phyloP scores from a whole-genome alignment of 2,888 invertebrate genomes.

The Fragum sueziense region DNA sequence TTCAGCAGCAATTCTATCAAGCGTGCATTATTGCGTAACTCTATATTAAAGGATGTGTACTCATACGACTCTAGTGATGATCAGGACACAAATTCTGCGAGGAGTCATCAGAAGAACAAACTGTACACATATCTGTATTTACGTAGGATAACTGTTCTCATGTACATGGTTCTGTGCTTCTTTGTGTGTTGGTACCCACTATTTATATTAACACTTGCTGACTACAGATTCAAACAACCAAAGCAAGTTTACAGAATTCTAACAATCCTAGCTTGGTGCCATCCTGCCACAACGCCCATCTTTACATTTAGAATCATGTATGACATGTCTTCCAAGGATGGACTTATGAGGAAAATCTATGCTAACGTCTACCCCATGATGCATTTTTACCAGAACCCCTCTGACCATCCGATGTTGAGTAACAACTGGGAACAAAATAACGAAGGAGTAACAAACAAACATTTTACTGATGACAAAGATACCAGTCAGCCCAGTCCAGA shows the following conservation, averaged over 20 bases:
- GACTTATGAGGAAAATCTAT: slow-evolving; percentile 67
- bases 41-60: slow-evolving; percentile 60
- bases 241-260: slow-evolving; percentile 79
- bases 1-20: slow-evolving; percentile 66
- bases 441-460: slow-evolving; percentile 49
- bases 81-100: slow-evolving; percentile 34
- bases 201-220: slow-evolving; percentile 90
- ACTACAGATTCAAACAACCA: slow-evolving; percentile 76
- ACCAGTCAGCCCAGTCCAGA: background rate
- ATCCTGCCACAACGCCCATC: slow-evolving; percentile 79
- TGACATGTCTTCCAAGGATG: slow-evolving; percentile 67
- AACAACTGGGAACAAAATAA: slow-evolving; percentile 43
- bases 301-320: slow-evolving; percentile 75
- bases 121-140: slow-evolving; percentile 66
- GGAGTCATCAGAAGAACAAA: slow-evolving; percentile 49
- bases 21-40: slow-evolving; percentile 71
- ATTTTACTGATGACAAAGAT: slow-evolving; percentile 36
- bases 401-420: slow-evolving; percentile 48
- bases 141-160: slow-evolving; percentile 68
- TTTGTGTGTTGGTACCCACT: slow-evolving; percentile 95
- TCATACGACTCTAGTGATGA: slow-evolving; percentile 33
- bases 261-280: slow-evolving; percentile 80
- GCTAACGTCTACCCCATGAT: slow-evolving; percentile 71
- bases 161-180: slow-evolving; percentile 84
- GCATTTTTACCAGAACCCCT: slow-evolving; percentile 55